Evolutionary conservation across 2,888 invertebrate genomes (phyloP).

Genomic region (Tuberolachnus salignus): DNA sequence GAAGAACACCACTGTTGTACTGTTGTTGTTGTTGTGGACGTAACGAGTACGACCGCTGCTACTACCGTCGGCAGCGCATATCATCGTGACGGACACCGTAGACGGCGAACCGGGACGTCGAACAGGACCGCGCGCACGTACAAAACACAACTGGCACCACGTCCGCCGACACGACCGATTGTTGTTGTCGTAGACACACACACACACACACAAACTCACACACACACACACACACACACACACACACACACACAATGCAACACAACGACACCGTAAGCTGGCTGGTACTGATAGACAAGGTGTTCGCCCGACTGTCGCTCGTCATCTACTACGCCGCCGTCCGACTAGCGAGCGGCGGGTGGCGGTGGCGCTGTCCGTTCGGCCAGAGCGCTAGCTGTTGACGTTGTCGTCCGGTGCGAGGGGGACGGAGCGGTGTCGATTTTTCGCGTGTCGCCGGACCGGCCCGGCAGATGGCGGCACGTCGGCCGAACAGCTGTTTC

Average conservation of each 20-base stretch:
- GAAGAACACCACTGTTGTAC: not conserved
- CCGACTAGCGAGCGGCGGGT: not conserved
- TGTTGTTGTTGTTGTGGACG: not conserved
- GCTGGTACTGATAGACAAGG: no score
- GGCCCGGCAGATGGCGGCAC: constrained; percentile 35
- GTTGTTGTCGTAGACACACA: constrained; percentile 2
- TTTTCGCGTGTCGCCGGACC: constrained; percentile 13
- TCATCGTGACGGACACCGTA: constrained; percentile 30
- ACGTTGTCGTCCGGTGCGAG: not conserved
- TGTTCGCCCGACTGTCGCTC: no score
- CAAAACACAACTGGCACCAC: not conserved
- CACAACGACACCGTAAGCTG: no score
- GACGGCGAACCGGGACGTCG: not conserved
- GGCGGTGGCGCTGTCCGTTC: not conserved
- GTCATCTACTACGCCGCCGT: no score
- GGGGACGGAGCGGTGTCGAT: not conserved
- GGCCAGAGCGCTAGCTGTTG: not conserved
- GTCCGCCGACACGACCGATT: not conserved
- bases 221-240: constrained; percentile 7
- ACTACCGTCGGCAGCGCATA: constrained; percentile 5
- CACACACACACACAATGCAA: not conserved
- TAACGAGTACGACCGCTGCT: constrained; percentile 4
- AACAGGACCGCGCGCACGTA: not conserved
- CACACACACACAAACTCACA: not conserved
- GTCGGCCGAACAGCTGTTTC: not conserved